These are phyloP conservation scores for Coendou prehensilis DNA, from an alignment of 2,797 vertebrate genomes.

Conservation along the genomic window DNA sequence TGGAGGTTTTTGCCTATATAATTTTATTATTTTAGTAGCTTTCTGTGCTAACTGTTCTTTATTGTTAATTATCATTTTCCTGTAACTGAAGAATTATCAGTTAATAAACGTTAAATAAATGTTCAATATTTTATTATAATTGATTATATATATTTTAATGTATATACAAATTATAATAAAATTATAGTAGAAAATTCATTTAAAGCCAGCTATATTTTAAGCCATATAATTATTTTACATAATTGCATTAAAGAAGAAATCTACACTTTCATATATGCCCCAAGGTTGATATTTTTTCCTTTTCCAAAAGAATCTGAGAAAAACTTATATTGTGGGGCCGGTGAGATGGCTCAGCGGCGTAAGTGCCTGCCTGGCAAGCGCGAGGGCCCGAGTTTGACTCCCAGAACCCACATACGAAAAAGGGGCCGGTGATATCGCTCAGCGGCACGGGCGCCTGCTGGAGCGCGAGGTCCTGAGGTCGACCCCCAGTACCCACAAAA, in stretches of 20 bases:
- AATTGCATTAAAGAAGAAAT: constrained; percentile 60
- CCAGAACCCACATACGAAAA: too few species aligned
- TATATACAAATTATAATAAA: background rate
- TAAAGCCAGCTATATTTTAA: constrained; percentile 40
- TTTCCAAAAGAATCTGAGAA: constrained; percentile 56
- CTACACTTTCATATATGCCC: constrained; percentile 35
- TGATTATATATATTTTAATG: constrained; percentile 65
- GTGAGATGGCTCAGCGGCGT: too few species aligned
- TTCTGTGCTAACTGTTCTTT: constrained; percentile 39
- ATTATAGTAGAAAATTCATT: constrained; percentile 47
- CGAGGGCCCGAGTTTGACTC: too few species aligned
- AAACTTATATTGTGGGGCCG: background rate
- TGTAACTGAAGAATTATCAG: constrained; percentile 29
- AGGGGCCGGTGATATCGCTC: too few species aligned
- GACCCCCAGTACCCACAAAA: too few species aligned
- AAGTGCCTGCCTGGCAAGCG: too few species aligned
- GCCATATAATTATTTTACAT: constrained; percentile 20
- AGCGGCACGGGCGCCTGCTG: too few species aligned
- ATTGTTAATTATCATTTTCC: constrained; percentile 26
- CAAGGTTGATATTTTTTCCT: constrained; percentile 52
- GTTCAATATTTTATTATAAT: constrained; percentile 51
- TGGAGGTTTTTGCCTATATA: constrained; percentile 1
- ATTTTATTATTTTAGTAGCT: constrained; percentile 62
- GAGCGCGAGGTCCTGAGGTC: too few species aligned
- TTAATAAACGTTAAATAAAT: constrained; percentile 36